phyloP scores from a whole-genome alignment of 2,888 invertebrate species.

The Mimas tiliae region DNA sequence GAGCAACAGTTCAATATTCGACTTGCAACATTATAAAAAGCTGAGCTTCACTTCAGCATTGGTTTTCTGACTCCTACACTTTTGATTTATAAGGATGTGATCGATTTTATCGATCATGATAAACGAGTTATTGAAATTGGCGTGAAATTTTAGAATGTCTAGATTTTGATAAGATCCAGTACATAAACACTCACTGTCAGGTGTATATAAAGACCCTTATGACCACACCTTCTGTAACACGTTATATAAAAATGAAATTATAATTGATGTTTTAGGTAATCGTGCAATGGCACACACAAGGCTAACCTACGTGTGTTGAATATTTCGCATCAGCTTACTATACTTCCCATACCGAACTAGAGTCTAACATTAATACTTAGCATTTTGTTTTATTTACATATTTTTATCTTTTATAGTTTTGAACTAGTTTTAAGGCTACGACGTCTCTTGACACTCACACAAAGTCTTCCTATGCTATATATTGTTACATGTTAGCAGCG shows the following conservation, averaged over 20 bases:
- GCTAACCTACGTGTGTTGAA: constrained; percentile 57
- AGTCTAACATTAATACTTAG: constrained; percentile 72
- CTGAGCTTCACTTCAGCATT: no score
- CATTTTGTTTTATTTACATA: constrained; percentile 73
- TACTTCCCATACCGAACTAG: constrained; percentile 68
- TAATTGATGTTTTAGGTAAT: constrained; percentile 25
- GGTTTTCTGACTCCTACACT: no score
- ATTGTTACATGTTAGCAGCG: constrained; percentile 64
- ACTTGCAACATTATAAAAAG: no score
- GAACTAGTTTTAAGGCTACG: constrained; percentile 85
- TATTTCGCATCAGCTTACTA: constrained; percentile 62
- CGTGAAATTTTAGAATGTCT: no score
- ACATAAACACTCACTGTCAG: no score
- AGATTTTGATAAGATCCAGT: no score
- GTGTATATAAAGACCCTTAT: no score
- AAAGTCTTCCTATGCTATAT: constrained; percentile 63
- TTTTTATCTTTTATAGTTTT: constrained; percentile 76
- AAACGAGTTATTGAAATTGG: no score
- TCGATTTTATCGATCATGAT: no score
- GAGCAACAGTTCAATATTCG: no score
- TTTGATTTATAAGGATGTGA: no score
- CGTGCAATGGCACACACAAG: constrained; percentile 49
- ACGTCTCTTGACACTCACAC: constrained; percentile 76
- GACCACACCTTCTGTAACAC: constrained; percentile 27
- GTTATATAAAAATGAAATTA: constrained; percentile 27